Evolutionary conservation across 2,888 invertebrate species (phyloP).

Genomic region (Drosophila quasianomalipes): DNA sequence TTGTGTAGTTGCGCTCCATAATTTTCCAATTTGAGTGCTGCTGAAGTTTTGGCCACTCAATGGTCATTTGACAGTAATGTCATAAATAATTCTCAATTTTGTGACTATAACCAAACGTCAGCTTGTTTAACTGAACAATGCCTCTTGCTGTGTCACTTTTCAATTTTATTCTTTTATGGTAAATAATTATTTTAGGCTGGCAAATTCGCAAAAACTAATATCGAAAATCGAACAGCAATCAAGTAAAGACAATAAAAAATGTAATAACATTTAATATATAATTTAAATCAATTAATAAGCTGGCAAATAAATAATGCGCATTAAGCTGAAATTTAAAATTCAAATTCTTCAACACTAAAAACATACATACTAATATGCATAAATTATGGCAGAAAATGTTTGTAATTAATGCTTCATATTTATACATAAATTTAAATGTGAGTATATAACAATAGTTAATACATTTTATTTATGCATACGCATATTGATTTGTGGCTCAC

Average conservation of each 20-base stretch:
- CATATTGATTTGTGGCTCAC: slow-evolving; percentile 53
- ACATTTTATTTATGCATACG: slow-evolving; percentile 30
- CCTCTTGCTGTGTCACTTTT: slow-evolving; percentile 3
- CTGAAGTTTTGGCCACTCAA: slow-evolving; percentile 34
- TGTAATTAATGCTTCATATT: slow-evolving; percentile 51
- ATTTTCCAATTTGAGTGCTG: slow-evolving; percentile 42
- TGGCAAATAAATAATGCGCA: slow-evolving; percentile 47
- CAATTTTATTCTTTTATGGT: slow-evolving; percentile 44
- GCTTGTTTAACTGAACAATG: slow-evolving; percentile 41
- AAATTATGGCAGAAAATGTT: slow-evolving; percentile 61
- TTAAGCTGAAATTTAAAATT: slow-evolving; percentile 37
- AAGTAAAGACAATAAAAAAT: slow-evolving; percentile 24
- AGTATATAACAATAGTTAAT: slow-evolving; percentile 18
- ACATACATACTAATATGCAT: slow-evolving; percentile 46
- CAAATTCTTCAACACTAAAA: slow-evolving; percentile 19
- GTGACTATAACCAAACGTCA: not conserved
- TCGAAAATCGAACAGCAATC: slow-evolving; percentile 37
- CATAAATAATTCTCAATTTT: slow-evolving; percentile 55
- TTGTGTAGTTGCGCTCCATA: slow-evolving; percentile 25
- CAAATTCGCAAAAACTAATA: slow-evolving; percentile 51
- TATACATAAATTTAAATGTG: slow-evolving; percentile 7
- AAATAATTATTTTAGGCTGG: slow-evolving; percentile 50
- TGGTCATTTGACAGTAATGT: slow-evolving; percentile 30
- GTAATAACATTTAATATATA: slow-evolving; percentile 23
- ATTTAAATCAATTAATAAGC: slow-evolving; percentile 55